These are phyloP conservation scores for Vidua chalybeata DNA, from an alignment of 2,113 vertebrate genomes.

Conservation along the genomic window DNA sequence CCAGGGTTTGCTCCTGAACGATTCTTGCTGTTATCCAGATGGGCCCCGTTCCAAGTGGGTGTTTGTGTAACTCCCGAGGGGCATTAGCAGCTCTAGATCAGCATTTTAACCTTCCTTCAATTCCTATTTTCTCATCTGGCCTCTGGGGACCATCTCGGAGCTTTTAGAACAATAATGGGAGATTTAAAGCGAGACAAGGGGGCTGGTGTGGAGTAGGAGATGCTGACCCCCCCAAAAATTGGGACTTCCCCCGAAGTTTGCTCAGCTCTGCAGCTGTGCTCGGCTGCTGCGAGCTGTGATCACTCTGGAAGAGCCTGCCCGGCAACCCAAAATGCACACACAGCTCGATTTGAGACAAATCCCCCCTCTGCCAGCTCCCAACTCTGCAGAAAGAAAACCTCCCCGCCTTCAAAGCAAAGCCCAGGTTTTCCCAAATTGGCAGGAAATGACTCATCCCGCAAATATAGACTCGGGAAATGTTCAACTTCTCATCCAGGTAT, in stretches of 20 bases:
- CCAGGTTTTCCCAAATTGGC: not conserved
- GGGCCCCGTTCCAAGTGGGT: slow-evolving; percentile 20
- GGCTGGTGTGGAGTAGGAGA: not conserved
- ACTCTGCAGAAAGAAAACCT: not conserved
- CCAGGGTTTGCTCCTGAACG: not conserved
- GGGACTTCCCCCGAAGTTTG: not conserved
- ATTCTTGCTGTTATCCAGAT: slow-evolving; percentile 29
- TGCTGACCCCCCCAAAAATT: not conserved
- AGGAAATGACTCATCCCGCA: slow-evolving; percentile 5
- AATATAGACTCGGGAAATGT: not conserved
- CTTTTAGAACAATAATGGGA: not conserved
- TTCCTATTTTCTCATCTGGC: not conserved
- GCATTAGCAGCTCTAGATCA: slow-evolving; percentile 32
- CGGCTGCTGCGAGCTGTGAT: not conserved
- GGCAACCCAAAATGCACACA: not conserved
- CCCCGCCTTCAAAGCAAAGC: not conserved
- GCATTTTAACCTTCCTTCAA: slow-evolving; percentile 45
- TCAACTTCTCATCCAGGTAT: not conserved
- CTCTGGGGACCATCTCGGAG: not conserved
- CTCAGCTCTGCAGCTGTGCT: not conserved
- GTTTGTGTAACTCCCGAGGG: slow-evolving; percentile 35
- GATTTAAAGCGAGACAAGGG: not conserved
- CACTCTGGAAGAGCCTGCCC: not conserved
- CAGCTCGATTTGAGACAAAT: not conserved
- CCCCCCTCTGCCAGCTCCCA: not conserved